phyloP scores from a whole-genome alignment of 2,888 invertebrate genomes.

The Brachyopa scutellaris region DNA sequence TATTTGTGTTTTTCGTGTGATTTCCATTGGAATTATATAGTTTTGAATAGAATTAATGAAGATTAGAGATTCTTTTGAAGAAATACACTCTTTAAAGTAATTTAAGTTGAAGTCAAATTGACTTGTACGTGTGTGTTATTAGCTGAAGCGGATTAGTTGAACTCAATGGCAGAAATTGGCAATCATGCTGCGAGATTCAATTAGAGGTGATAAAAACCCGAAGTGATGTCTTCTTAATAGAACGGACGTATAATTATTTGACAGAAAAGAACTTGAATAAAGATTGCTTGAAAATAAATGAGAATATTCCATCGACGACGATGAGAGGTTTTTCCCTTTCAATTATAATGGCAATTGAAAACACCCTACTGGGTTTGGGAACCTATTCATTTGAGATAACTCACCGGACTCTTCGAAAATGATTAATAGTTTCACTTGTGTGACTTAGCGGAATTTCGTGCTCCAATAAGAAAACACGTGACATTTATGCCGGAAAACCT shows the following conservation, averaged over 20 bases:
- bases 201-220: constrained; percentile 32
- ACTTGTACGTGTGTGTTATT: constrained; percentile 13
- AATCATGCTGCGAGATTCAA: constrained; percentile 29
- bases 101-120: neutral
- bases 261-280: constrained; percentile 4
- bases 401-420: no score
- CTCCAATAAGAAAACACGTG: no score
- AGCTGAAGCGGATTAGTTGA: constrained; percentile 30
- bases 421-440: no score
- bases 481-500: no score
- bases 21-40: constrained; percentile 32
- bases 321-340: no score
- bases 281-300: constrained; percentile 27
- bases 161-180: constrained; percentile 10
- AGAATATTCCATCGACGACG: no score
- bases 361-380: no score
- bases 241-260: constrained; percentile 6
- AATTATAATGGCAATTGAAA: no score
- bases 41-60: constrained; percentile 31
- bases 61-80: constrained; percentile 17
- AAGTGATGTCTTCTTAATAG: constrained; percentile 39
- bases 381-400: no score
- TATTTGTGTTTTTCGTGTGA: constrained; percentile 2
- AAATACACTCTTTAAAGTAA: neutral
- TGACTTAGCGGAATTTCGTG: no score